Percentiles rank a stretch among this genome's conserved stretches.
Evolutionary conservation across 2,888 invertebrate genomes (phyloP).

Genomic region (Tenodera sinensis): DNA sequence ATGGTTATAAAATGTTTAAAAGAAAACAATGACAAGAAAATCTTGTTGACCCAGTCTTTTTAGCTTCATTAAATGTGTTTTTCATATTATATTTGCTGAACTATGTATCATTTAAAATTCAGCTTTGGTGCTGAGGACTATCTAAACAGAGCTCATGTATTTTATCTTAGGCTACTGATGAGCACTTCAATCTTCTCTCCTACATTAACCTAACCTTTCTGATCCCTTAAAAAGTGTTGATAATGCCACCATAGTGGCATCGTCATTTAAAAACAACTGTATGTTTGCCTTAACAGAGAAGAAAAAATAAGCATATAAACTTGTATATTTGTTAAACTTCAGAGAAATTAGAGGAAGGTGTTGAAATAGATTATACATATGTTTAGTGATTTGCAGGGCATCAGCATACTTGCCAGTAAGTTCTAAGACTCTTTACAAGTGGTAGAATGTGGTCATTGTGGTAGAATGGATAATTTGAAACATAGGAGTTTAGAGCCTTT

Average conservation of each 20-base stretch:
- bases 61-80: background rate
- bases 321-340: background rate
- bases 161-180: background rate
- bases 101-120: background rate
- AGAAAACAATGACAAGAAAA: background rate
- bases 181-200: background rate
- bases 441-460: no score
- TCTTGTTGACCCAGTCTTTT: background rate
- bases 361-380: background rate
- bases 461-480: no score
- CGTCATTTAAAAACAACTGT: background rate
- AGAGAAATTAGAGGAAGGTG: background rate
- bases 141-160: background rate
- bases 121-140: slow-evolving; percentile 1
- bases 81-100: background rate
- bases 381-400: background rate
- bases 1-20: background rate
- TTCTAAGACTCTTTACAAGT: background rate
- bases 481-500: no score
- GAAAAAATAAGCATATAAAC: background rate
- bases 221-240: background rate
- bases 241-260: background rate
- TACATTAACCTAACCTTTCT: background rate
- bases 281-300: background rate
- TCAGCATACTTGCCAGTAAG: background rate